A percentile compares a stretch with the other conserved stretches of the same genome.
Conservation (phyloP, 2,888 invertebrate genomes). For the Xylota sylvarum region DNA sequence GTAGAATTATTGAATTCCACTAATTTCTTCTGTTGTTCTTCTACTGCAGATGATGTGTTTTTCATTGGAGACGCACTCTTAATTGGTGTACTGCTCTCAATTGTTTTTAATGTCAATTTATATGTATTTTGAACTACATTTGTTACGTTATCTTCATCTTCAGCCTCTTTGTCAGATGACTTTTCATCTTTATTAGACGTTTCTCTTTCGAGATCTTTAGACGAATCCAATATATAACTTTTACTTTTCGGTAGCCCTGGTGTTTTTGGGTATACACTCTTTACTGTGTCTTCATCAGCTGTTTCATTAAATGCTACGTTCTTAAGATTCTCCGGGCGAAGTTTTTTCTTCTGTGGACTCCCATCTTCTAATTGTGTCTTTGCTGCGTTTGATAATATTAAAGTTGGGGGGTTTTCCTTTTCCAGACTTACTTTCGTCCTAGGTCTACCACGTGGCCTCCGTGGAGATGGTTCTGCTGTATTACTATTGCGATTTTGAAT, state of each 20-base stretch:
- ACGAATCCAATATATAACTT: slow-evolving; percentile 70
- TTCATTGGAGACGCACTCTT: slow-evolving; percentile 44
- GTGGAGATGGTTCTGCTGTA: background rate
- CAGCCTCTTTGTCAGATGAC: slow-evolving; percentile 19
- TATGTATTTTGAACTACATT: slow-evolving; percentile 52
- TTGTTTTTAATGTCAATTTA: slow-evolving; percentile 54
- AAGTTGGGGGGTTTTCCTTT: slow-evolving; percentile 20
- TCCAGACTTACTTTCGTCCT: background rate
- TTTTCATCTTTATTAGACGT: slow-evolving; percentile 17
- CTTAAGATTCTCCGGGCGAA: slow-evolving; percentile 45
- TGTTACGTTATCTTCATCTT: slow-evolving; percentile 32
- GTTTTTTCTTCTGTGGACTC: slow-evolving; percentile 16
- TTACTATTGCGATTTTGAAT: background rate
- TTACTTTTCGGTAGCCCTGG: slow-evolving; percentile 78
- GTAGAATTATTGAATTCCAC: too few relatives aligned
- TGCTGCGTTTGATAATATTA: slow-evolving; percentile 48
- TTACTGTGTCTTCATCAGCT: slow-evolving; percentile 67
- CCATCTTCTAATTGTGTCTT: slow-evolving; percentile 1
- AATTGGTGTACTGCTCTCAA: slow-evolving; percentile 64
- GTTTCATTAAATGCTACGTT: slow-evolving; percentile 78
- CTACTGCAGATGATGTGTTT: background rate
- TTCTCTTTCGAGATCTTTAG: slow-evolving; percentile 56
- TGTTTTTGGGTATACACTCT: slow-evolving; percentile 80
- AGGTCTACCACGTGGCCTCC: background rate
- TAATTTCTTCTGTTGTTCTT: background rate